phyloP scores from a whole-genome alignment of 2,113 vertebrate species.

The Pelobates fuscus region DNA sequence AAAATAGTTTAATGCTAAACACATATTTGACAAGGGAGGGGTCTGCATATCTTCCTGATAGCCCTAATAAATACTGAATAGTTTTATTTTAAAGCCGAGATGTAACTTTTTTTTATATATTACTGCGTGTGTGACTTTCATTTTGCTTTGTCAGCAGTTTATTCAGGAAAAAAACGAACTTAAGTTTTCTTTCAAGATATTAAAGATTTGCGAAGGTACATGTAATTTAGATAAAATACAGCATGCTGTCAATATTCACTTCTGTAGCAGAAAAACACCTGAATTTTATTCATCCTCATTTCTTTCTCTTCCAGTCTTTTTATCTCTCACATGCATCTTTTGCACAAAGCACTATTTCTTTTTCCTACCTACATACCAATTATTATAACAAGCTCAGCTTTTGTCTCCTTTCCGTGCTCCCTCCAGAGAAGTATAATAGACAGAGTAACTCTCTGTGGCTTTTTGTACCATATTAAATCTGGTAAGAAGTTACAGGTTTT shows the following conservation, averaged over 20 bases:
- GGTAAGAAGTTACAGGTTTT: conserved; percentile 29
- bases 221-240: conserved; percentile 33
- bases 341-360: conserved; percentile 46
- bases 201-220: conserved; percentile 29
- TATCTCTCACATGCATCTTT: conserved; percentile 43
- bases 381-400: conserved; percentile 50
- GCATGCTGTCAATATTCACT: conserved; percentile 30
- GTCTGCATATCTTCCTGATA: too few species aligned
- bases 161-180: too few species aligned
- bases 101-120: too few species aligned
- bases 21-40: too few species aligned
- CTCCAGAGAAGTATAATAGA: conserved; percentile 44
- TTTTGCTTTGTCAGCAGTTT: too few species aligned
- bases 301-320: conserved; percentile 34
- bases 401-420: conserved; percentile 43
- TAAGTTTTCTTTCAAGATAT: too few species aligned
- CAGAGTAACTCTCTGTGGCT: conserved; percentile 39
- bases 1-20: too few species aligned
- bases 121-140: too few species aligned
- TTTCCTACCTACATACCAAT: conserved; percentile 46
- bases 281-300: conserved; percentile 37
- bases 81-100: too few species aligned
- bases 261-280: conserved; percentile 40
- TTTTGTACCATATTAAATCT: conserved; percentile 44
- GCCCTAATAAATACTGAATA: too few species aligned